Evolutionary conservation across 2,888 invertebrate species (phyloP).

Genomic region (Pemphredon lugubris): DNA sequence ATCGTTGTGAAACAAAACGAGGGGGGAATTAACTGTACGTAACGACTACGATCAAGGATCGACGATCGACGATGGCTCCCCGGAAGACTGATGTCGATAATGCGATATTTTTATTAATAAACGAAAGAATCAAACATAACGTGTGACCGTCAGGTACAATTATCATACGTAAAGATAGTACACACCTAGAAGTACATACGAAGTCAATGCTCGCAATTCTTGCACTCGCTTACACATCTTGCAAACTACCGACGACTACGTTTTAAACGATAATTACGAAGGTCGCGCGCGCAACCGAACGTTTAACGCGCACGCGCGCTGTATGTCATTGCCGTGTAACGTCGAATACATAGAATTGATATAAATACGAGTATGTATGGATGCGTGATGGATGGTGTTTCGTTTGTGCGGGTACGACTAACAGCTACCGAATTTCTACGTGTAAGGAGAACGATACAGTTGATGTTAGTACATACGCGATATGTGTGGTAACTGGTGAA

Average conservation of each 20-base stretch:
- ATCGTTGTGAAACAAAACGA: too few species aligned
- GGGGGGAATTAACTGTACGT: too few species aligned
- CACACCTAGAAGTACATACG: conserved; percentile 28
- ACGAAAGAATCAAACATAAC: conserved; percentile 67
- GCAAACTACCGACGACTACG: not conserved
- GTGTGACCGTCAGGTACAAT: conserved; percentile 72
- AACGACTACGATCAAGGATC: not conserved
- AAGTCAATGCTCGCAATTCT: conserved; percentile 35
- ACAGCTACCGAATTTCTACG: conserved; percentile 40
- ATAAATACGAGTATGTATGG: conserved; percentile 29
- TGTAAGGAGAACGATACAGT: conserved; percentile 31
- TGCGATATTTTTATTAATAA: conserved; percentile 65
- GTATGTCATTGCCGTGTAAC: conserved; percentile 14
- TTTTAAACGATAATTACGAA: not conserved
- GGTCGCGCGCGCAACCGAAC: conserved; percentile 9
- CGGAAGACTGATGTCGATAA: conserved; percentile 35
- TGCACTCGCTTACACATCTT: conserved; percentile 2
- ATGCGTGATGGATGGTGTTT: not conserved
- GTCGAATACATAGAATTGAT: conserved; percentile 29
- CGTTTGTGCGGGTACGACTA: not conserved
- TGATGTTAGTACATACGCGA: conserved; percentile 62
- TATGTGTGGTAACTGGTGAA: conserved; percentile 70
- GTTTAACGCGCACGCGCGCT: conserved; percentile 10
- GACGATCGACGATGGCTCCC: not conserved
- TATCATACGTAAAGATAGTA: conserved; percentile 55